Evolutionary conservation across 2,888 invertebrate species (phyloP).

Genomic region (Caenorhabditis imperialis): DNA sequence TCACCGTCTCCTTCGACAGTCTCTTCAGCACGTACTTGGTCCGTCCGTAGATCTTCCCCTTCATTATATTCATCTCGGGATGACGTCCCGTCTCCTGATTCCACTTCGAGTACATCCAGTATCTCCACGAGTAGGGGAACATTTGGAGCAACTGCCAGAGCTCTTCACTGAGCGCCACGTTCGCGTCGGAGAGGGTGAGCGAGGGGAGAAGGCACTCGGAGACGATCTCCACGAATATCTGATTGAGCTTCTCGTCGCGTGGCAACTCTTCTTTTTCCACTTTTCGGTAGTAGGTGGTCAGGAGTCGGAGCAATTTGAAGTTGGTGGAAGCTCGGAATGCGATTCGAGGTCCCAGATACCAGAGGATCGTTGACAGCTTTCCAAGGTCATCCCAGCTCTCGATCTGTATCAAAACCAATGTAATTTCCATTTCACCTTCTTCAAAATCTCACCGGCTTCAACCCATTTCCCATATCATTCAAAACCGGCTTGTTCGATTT

Average conservation of each 20-base stretch:
- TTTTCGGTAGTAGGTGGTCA: conserved; percentile 80
- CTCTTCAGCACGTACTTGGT: conserved; percentile 97
- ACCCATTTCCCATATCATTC: conserved; percentile 34
- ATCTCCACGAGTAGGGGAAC: conserved; percentile 79
- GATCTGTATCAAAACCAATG: no score
- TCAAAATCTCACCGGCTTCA: conserved; percentile 10
- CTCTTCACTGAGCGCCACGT: conserved; percentile 96
- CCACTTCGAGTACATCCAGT: conserved; percentile 83
- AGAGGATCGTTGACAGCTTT: conserved; percentile 48
- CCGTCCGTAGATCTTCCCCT: conserved; percentile 90
- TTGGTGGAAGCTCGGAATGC: conserved; percentile 83
- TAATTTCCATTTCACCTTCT: no score
- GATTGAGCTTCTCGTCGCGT: conserved; percentile 54
- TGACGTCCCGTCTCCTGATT: conserved; percentile 89
- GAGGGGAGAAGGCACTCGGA: conserved; percentile 93
- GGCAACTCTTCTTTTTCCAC: conserved; percentile 49
- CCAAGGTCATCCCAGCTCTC: conserved; percentile 67
- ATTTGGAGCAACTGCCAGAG: conserved; percentile 86
- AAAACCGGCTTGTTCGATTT: conserved; percentile 26
- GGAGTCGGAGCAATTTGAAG: conserved; percentile 85
- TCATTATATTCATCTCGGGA: conserved; percentile 87
- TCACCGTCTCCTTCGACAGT: conserved; percentile 95
- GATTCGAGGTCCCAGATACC: conserved; percentile 64
- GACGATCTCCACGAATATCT: conserved; percentile 65
- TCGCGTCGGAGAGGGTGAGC: conserved; percentile 91